A percentile compares a stretch with the other conserved stretches of the same genome.
Conservation (phyloP, 2,113 vertebrate species). For the Mastomys natalensis region DNA sequence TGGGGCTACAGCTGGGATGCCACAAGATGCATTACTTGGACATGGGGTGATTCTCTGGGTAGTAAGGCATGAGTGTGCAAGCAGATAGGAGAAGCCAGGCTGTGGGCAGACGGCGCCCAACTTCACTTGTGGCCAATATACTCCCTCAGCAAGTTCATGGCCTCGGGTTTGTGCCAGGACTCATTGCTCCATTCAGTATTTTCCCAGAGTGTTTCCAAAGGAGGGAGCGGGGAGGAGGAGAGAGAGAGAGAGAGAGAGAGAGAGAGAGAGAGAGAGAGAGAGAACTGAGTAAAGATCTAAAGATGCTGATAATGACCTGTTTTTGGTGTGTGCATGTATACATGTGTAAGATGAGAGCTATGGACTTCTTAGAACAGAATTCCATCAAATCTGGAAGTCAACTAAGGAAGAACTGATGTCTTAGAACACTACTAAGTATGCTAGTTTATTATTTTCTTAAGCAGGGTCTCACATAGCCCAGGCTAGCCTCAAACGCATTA, state of each 20-base stretch:
- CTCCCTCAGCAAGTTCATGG: background rate
- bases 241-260: too few species aligned
- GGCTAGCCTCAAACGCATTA: background rate
- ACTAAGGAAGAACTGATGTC: background rate
- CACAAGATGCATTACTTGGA: background rate
- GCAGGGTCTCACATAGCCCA: background rate
- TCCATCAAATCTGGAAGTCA: too few species aligned
- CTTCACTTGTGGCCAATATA: background rate
- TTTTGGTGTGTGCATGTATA: background rate
- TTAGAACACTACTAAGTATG: background rate
- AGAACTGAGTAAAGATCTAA: background rate
- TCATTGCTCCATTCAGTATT: background rate
- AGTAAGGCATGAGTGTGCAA: background rate
- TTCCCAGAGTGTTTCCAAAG: slow-evolving; percentile 16
- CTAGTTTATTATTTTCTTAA: background rate
- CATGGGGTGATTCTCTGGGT: background rate
- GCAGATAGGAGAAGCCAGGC: background rate
- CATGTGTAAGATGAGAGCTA: background rate
- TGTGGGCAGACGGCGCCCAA: background rate
- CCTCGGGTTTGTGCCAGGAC: background rate
- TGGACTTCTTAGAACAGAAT: fast-evolving
- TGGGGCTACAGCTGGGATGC: background rate
- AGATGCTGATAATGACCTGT: background rate
- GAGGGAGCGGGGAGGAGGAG: too few species aligned
- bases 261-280: too few species aligned